Conservation (phyloP, 1,140 invertebrate genomes). For the Ladona fulva region DNA sequence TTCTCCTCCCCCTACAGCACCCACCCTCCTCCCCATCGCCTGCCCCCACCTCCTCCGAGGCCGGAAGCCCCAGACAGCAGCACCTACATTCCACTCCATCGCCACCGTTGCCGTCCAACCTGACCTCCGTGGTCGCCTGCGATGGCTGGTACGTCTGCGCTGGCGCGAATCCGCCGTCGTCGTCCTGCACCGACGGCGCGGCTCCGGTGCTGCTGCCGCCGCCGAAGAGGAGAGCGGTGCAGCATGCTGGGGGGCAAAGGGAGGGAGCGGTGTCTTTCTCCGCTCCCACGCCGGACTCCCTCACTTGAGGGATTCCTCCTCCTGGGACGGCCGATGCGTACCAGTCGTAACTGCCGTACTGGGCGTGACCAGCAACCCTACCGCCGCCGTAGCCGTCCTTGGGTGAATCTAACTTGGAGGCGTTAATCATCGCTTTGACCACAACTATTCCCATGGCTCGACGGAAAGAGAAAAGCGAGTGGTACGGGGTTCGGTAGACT, state of each 20-base stretch:
- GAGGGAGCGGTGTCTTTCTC: neutral
- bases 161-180: neutral
- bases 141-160: neutral
- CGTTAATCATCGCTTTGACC: constrained; percentile 13
- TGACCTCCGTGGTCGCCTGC: constrained; percentile 11
- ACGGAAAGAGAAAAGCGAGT: neutral
- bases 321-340: neutral
- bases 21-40: constrained; percentile 18
- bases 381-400: constrained; percentile 8
- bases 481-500: neutral
- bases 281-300: neutral
- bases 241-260: neutral
- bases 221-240: neutral
- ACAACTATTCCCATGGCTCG: neutral
- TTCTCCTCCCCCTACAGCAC: constrained; percentile 13
- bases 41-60: neutral
- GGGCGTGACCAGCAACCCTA: neutral
- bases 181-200: constrained; percentile 14
- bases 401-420: constrained; percentile 18
- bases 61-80: constrained; percentile 10
- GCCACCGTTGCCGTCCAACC: neutral
- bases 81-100: neutral
- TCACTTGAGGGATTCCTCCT: neutral
- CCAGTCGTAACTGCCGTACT: neutral
- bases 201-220: neutral